Conservation (phyloP, 2,797 vertebrate species). For the Chanos chanos region DNA sequence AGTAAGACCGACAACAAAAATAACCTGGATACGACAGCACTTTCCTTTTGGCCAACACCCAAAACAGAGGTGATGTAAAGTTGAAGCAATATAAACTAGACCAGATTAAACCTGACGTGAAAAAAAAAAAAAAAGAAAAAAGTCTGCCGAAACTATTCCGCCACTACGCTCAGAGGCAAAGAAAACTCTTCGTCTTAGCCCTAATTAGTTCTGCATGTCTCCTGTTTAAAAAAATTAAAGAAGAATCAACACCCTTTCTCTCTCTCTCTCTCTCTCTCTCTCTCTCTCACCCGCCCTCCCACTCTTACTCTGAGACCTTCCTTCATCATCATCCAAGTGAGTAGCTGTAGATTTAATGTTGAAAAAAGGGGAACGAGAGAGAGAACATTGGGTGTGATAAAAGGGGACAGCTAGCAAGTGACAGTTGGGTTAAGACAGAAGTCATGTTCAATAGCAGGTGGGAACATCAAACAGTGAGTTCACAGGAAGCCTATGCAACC, state of each 20-base stretch:
- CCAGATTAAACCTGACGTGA: slow-evolving; percentile 2
- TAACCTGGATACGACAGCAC: slow-evolving; percentile 29
- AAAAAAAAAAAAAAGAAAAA: too few species aligned
- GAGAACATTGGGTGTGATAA: slow-evolving; percentile 73
- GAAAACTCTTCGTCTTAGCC: slow-evolving; percentile 24
- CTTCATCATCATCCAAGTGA: slow-evolving; percentile 10
- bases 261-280: background rate
- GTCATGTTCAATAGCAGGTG: slow-evolving; percentile 79
- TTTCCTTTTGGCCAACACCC: slow-evolving; percentile 31
- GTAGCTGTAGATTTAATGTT: slow-evolving; percentile 56
- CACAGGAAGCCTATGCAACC: slow-evolving; percentile 71
- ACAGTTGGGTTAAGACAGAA: slow-evolving; percentile 80
- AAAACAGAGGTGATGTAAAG: slow-evolving; percentile 44
- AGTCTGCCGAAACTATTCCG: slow-evolving; percentile 18
- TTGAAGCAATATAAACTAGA: slow-evolving; percentile 19
- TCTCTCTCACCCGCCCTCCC: background rate
- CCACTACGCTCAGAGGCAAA: slow-evolving; percentile 22
- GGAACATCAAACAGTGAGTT: slow-evolving; percentile 78
- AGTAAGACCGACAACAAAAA: slow-evolving; percentile 30
- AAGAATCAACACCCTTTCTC: background rate
- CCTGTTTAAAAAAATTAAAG: slow-evolving; percentile 20
- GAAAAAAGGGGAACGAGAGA: slow-evolving; percentile 65
- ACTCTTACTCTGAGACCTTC: background rate
- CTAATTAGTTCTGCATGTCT: background rate
- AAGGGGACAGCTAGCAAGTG: slow-evolving; percentile 78